Percentiles rank a stretch among this genome's conserved stretches.
Conservation (phyloP, 1,140 invertebrate genomes). For the Musca vetustissima region DNA sequence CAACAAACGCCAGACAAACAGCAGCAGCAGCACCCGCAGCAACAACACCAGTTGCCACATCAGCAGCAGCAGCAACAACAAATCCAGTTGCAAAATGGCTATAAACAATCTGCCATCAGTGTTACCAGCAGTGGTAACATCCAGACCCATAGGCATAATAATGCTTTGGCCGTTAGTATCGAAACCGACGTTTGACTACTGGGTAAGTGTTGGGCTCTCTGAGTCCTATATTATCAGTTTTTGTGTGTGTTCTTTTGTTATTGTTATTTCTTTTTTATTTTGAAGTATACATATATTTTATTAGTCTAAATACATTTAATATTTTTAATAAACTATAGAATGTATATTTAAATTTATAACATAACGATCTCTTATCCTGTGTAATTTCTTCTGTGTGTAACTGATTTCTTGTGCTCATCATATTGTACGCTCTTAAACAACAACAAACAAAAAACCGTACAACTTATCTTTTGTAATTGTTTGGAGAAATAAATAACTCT, state of each 20-base stretch:
- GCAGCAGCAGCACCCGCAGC: conserved; percentile 36
- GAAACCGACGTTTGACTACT: conserved; percentile 98
- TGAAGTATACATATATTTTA: background rate
- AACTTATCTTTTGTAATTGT: too few relatives aligned
- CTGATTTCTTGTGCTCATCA: too few relatives aligned
- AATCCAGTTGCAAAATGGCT: conserved; percentile 46
- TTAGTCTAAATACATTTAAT: background rate
- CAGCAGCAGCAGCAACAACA: conserved; percentile 28
- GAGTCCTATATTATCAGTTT: too few relatives aligned
- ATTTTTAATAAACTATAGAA: background rate
- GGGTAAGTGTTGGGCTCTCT: conserved; percentile 63
- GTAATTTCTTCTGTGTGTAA: too few relatives aligned
- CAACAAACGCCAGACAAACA: conserved; percentile 25
- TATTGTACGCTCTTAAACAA: too few relatives aligned
- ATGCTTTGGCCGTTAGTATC: conserved; percentile 73
- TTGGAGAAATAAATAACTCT: too few relatives aligned
- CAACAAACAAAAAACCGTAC: too few relatives aligned
- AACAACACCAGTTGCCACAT: conserved; percentile 36
- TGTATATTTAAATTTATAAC: too few relatives aligned
- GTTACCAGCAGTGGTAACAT: conserved; percentile 70
- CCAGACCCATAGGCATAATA: conserved; percentile 84
- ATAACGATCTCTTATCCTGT: conserved; percentile 23
- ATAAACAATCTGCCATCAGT: conserved; percentile 59
- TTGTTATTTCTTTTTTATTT: background rate
- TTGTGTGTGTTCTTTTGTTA: background rate